Evolutionary conservation across 1,140 invertebrate genomes (phyloP).

Genomic region (Ooceraea biroi): DNA sequence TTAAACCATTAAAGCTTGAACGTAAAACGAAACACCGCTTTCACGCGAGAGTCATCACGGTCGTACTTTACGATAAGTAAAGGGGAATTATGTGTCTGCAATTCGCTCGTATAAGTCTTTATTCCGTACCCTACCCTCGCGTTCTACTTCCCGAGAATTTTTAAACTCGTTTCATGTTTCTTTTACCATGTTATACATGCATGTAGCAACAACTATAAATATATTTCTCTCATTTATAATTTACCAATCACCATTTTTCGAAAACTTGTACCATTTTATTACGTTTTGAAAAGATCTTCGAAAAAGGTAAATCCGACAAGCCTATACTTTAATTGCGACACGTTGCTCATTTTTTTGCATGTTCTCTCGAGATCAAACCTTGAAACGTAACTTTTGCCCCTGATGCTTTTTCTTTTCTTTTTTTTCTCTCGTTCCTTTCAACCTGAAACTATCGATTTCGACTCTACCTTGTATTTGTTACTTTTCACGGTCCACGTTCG

Average conservation of each 20-base stretch:
- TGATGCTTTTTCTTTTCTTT: slow-evolving; percentile 16
- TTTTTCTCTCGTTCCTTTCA: background rate
- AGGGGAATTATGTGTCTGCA: no score
- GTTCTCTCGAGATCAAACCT: background rate
- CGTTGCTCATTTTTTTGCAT: slow-evolving; percentile 16
- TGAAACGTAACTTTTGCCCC: slow-evolving; percentile 16
- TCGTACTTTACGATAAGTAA: background rate
- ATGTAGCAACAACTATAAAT: background rate
- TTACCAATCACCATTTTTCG: background rate
- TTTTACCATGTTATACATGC: slow-evolving; percentile 1
- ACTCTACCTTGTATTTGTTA: slow-evolving; percentile 40
- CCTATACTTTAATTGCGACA: slow-evolving; percentile 26
- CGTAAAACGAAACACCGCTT: background rate
- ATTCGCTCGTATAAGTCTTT: background rate
- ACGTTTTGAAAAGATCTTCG: background rate
- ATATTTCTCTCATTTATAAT: slow-evolving; percentile 3
- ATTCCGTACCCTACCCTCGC: no score
- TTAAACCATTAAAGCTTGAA: background rate
- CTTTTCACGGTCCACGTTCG: slow-evolving; percentile 44
- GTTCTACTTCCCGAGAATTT: no score
- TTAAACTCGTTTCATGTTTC: background rate
- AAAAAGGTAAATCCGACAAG: background rate
- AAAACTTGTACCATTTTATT: background rate
- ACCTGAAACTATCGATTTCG: slow-evolving; percentile 48
- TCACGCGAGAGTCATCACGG: background rate